A percentile compares a stretch with the other conserved stretches of the same genome.
These are phyloP conservation scores for Spea multiplicata DNA, from an alignment of 2,113 vertebrate genomes.

Conservation along the genomic window DNA sequence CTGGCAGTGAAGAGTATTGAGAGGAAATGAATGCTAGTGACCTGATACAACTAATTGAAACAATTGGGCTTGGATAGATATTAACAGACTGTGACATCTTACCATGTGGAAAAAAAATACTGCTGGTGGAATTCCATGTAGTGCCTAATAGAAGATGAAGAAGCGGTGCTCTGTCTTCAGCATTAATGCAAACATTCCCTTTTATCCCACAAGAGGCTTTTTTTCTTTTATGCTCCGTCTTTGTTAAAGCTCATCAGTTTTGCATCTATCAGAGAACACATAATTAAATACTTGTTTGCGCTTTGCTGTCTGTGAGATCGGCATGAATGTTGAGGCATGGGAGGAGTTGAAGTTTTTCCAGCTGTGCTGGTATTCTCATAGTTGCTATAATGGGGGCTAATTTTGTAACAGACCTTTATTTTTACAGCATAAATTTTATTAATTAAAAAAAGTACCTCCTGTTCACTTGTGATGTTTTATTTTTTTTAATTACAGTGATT, in stretches of 20 bases:
- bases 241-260: not conserved
- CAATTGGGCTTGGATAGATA: not conserved
- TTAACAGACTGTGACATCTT: not conserved
- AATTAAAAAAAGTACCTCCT: constrained; percentile 31
- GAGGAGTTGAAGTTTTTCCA: not conserved
- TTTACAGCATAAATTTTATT: constrained; percentile 32
- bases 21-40: too few relatives aligned
- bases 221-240: not conserved
- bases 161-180: not conserved
- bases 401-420: constrained; percentile 46
- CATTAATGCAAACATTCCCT: not conserved
- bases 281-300: too few relatives aligned
- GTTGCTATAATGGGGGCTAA: not conserved
- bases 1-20: constrained; percentile 5
- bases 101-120: not conserved
- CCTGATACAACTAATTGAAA: not conserved
- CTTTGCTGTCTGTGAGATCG: too few relatives aligned
- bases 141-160: not conserved
- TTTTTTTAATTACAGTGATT: not conserved
- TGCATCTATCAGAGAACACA: too few relatives aligned
- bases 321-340: not conserved
- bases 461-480: not conserved
- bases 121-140: not conserved
- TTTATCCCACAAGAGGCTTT: not conserved
- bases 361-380: not conserved